A percentile compares a stretch with the other conserved stretches of the same genome.
Evolutionary conservation across 2,888 invertebrate species (phyloP).

Genomic region (Drosophila greeni): DNA sequence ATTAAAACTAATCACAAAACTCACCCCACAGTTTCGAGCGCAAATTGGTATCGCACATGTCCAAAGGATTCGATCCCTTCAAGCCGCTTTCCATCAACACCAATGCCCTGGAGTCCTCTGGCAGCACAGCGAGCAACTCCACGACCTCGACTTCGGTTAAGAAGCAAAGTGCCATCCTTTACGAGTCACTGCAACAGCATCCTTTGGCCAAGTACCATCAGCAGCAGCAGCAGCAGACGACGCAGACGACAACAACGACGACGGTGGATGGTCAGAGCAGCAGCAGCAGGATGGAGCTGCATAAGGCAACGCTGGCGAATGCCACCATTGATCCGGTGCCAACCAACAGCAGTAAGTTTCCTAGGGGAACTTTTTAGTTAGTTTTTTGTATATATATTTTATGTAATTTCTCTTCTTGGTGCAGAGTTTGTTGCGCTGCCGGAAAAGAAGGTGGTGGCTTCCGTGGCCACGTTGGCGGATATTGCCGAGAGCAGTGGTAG

Average conservation of each 20-base stretch:
- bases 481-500: constrained; percentile 70
- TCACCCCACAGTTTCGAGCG: constrained; percentile 72
- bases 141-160: constrained; percentile 48
- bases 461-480: constrained; percentile 68
- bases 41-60: constrained; percentile 76
- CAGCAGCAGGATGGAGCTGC: constrained; percentile 76
- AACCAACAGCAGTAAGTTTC: constrained; percentile 54
- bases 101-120: constrained; percentile 49
- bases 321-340: constrained; percentile 68
- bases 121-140: constrained; percentile 30
- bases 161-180: constrained; percentile 73
- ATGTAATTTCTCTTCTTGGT: constrained; percentile 10
- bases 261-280: constrained; percentile 74
- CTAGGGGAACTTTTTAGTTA: background rate
- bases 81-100: constrained; percentile 77
- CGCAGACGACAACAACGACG: constrained; percentile 35
- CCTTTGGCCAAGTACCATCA: constrained; percentile 65
- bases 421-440: constrained; percentile 62
- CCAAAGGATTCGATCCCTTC: constrained; percentile 78
- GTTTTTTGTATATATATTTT: no score
- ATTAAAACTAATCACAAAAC: background rate
- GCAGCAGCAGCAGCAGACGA: constrained; percentile 24
- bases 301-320: constrained; percentile 76
- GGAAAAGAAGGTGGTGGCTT: constrained; percentile 48
- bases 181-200: constrained; percentile 76